phyloP scores from a whole-genome alignment of 2,888 invertebrate genomes.

The Dysmachus trigonus region DNA sequence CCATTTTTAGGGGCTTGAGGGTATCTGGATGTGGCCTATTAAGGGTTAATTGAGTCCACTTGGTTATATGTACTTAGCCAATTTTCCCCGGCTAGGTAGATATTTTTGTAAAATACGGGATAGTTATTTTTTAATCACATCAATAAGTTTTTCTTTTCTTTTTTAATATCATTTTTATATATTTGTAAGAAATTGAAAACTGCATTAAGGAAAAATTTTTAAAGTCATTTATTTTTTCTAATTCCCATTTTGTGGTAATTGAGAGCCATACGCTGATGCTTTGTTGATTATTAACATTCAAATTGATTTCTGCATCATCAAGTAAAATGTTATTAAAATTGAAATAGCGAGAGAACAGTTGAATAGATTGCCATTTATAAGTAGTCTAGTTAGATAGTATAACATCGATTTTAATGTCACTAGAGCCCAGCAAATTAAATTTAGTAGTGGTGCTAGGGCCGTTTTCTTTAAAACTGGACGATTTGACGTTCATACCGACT shows the following conservation, averaged over 20 bases:
- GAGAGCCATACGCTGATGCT: slow-evolving; percentile 80
- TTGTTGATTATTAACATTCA: slow-evolving; percentile 86
- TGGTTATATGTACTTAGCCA: background rate
- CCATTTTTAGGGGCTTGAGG: background rate
- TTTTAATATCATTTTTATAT: slow-evolving; percentile 21
- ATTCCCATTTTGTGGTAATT: background rate
- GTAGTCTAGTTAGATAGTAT: slow-evolving; percentile 73
- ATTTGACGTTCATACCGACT: slow-evolving; percentile 79
- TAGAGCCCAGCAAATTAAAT: slow-evolving; percentile 76
- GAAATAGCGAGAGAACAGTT: slow-evolving; percentile 75
- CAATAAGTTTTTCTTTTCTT: too few relatives aligned
- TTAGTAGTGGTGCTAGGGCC: slow-evolving; percentile 74
- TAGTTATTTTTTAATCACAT: too few relatives aligned
- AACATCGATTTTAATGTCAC: slow-evolving; percentile 75
- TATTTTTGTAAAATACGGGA: too few relatives aligned
- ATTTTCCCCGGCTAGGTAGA: background rate
- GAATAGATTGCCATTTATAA: slow-evolving; percentile 77
- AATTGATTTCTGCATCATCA: slow-evolving; percentile 80
- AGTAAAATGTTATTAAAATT: slow-evolving; percentile 77
- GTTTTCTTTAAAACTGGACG: slow-evolving; percentile 75
- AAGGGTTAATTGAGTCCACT: background rate
- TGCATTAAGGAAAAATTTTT: background rate
- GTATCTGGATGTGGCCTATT: background rate
- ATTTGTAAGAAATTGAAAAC: slow-evolving; percentile 1
- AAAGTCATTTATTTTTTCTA: slow-evolving; percentile 3